Evolutionary conservation across 92 coral and sea anemone species (phyloP).

Genomic region (Epizoanthus scotinus): DNA sequence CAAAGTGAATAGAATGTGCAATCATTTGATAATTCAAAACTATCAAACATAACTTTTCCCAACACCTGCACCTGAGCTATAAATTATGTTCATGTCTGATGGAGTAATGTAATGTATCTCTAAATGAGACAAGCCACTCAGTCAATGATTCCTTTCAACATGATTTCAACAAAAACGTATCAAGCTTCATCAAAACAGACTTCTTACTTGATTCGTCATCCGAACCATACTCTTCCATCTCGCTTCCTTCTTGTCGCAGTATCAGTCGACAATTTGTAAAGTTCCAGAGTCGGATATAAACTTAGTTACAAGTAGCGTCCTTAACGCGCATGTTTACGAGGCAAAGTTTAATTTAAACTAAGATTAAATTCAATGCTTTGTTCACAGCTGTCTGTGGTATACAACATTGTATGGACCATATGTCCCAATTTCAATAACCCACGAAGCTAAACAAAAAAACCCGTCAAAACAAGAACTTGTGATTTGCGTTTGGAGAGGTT

Average conservation of each 20-base stretch:
- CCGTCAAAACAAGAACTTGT: conserved; percentile 27
- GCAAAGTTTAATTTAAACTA: conserved; percentile 18
- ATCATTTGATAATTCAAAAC: too few relatives aligned
- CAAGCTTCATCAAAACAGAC: background rate
- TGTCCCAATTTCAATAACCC: conserved; percentile 6
- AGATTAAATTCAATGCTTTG: conserved; percentile 14
- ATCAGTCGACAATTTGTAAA: background rate
- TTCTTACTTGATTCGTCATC: conserved; percentile 34
- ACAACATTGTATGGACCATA: background rate
- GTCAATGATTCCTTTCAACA: too few relatives aligned
- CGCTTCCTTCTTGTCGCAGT: background rate
- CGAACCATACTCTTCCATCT: conserved; percentile 29
- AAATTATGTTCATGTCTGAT: too few relatives aligned
- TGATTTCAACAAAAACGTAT: background rate
- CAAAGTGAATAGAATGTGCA: too few relatives aligned
- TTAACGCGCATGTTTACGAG: background rate
- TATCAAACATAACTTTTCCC: too few relatives aligned
- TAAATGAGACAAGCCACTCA: too few relatives aligned
- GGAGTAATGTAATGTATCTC: too few relatives aligned
- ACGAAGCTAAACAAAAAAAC: conserved; percentile 24
- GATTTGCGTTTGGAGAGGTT: conserved; percentile 7
- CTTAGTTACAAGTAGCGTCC: background rate
- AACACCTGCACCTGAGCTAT: too few relatives aligned
- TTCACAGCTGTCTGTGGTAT: conserved; percentile 21
- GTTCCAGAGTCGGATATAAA: background rate